Percentiles rank a stretch among this genome's conserved stretches.
phyloP scores from a whole-genome alignment of 2,113 vertebrate genomes.

The Monopterus albus region DNA sequence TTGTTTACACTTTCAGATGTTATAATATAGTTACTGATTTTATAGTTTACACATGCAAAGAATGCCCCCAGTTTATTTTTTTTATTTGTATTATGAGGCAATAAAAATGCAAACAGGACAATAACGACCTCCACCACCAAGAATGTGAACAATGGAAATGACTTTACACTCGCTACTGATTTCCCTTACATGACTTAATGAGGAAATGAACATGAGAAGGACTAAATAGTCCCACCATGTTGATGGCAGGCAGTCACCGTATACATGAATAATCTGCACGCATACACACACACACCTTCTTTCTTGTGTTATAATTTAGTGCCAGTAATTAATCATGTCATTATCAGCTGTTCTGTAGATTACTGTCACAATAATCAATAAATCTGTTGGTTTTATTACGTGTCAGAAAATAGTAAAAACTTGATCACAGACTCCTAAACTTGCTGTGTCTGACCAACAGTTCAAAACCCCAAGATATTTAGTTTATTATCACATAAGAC shows the following conservation, averaged over 20 bases:
- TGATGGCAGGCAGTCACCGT: not conserved
- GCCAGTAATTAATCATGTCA: too few relatives aligned
- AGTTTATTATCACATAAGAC: too few relatives aligned
- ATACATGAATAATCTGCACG: not conserved
- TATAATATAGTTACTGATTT: constrained; percentile 7
- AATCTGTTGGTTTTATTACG: too few relatives aligned
- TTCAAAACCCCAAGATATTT: too few relatives aligned
- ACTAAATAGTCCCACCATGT: not conserved
- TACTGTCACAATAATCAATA: too few relatives aligned
- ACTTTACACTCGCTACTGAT: constrained; percentile 11
- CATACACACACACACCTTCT: too few relatives aligned
- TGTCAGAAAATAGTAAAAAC: too few relatives aligned
- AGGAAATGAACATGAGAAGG: constrained; percentile 15
- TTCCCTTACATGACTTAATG: constrained; percentile 25
- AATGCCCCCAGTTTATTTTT: constrained; percentile 16
- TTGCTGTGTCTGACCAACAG: too few relatives aligned
- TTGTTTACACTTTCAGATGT: constrained; percentile 24
- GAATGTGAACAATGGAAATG: constrained; percentile 35
- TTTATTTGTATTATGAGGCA: constrained; percentile 37
- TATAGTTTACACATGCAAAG: constrained; percentile 16
- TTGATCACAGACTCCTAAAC: too few relatives aligned
- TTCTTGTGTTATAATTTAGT: not conserved
- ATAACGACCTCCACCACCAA: constrained; percentile 35
- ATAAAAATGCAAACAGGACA: constrained; percentile 40
- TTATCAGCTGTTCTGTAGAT: too few relatives aligned